phyloP scores from a whole-genome alignment of 2,113 vertebrate genomes.

The Copsychus sechellarum region DNA sequence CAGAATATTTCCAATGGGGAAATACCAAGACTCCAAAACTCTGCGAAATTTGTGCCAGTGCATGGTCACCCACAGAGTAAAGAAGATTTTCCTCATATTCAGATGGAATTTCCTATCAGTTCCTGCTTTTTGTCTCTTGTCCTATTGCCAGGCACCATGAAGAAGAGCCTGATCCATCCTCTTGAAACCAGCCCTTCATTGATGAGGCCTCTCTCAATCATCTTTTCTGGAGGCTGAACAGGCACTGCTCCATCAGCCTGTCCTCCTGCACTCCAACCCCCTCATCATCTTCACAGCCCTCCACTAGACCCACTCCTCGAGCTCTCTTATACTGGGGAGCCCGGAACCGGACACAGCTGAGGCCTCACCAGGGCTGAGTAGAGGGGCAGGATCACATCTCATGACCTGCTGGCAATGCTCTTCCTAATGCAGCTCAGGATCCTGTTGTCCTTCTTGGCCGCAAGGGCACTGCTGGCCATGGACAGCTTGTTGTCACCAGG shows the following conservation, averaged over 20 bases:
- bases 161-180: neutral
- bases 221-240: neutral
- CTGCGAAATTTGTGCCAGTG: neutral
- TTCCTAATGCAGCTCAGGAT: neutral
- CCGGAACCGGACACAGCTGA: neutral
- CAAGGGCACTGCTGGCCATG: too few species aligned
- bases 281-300: neutral
- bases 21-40: too few species aligned
- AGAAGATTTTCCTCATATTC: neutral
- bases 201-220: fast-evolving
- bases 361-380: neutral
- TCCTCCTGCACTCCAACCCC: neutral
- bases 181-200: neutral
- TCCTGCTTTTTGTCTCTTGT: neutral
- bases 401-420: neutral
- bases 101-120: neutral
- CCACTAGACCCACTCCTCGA: neutral
- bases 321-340: neutral
- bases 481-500: neutral
- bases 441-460: neutral
- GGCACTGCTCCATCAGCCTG: neutral
- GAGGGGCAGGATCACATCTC: neutral
- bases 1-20: neutral
- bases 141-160: neutral
- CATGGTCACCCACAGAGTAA: neutral